Base-by-base conservation (phyloP, 1,140 invertebrate genomes). In the Teleogryllus occipitalis region DNA sequence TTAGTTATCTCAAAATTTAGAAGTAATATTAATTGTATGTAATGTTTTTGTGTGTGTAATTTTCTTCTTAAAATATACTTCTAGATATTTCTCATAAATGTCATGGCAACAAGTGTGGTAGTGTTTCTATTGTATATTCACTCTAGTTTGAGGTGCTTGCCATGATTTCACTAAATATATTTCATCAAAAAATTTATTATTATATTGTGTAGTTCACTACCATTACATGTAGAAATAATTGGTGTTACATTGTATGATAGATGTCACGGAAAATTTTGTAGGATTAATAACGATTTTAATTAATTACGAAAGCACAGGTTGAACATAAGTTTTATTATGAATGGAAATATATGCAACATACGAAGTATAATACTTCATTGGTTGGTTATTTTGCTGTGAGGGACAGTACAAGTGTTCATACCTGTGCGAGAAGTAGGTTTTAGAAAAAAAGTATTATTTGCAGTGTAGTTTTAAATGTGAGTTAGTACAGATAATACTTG, bases 1-100 rank as follows among this genome's bases (percentile, higher is more conserved):
- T 65, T 65, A 65, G 54, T 65, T 65, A 65, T 65, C 54, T 65
- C 54, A 65, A 65, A 65, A 65, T 65, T 65, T 14, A 65, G 54
- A 65, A 14, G 54, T 65, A 65, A 14, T 65, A 7, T 65, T 65
- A 14, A 18, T 65, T 65, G 10, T 14, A 14, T 65, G 54, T 65
- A 65, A 39, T 65, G 54, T 65, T 65, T 54, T 65, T 65, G 54
- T 65, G 54, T 65, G 54, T 65, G 18, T 65, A 14, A 39, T 65
- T 65, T 10, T 65, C 18, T 65, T 10, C 54, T 65, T 65, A 14
- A 65, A 14, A 65, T 65, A 65, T 65, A 65, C 10, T 65, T 65
- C 10, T 18, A 65, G 18, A 18, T 65, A 65, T 10, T 65, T 39
- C 27, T 39, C 27, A 39, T 39, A 39, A 65, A 65, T 65, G 18